Evolutionary conservation across 1,140 invertebrate genomes (phyloP), one percentile per base, ranked within the genome.

Genomic region (Sarcophaga bullata): DNA sequence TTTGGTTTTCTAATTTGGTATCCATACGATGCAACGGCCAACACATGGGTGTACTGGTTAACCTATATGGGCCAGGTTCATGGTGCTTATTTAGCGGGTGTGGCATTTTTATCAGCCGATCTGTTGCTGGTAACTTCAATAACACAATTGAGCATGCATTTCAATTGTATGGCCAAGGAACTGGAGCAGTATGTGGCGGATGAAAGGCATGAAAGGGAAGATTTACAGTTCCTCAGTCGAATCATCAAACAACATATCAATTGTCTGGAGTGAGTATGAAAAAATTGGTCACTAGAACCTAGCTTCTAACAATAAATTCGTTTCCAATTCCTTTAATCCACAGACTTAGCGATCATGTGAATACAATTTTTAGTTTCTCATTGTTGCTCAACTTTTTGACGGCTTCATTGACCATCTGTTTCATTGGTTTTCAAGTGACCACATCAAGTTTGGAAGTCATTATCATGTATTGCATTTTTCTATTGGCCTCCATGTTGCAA

Each of bases 1-100:
- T 88, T 89, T 11, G 87, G 87, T 0, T 89, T 89, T 25, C 82
- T 86, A 46, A 88, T 89, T 47, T 89, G 88, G 88, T 89, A 89
- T 80, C 88, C 88, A 13, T 89, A 85, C 19, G 84, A 89, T 80
- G 84, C 86, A 0, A 89, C 86, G 0, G 82, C 54, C 2, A 84
- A 49, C 9, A 87, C 85, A 62, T 80, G 80, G 75, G n/a, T 87
- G 8, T 89, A 89, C 47, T 88, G 86, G 87, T 80, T 89, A 8
- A 83, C 76, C 3, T 89, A 89, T 19, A 84, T 86, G 86, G 85
- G 84, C 6, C 89, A 89, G 8, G 86, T 87, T 0, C 87, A 89
- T 73, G 88, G 86, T 0, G 86, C 88, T 6, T 89, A 88, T 73
- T 82, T 89, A 78, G 88, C 88, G 2, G 88, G 87, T 9, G 87